A percentile compares a stretch with the other conserved stretches of the same genome.
phyloP scores from a whole-genome alignment of 2,888 invertebrate species.

The Epinotia brunnichana region DNA sequence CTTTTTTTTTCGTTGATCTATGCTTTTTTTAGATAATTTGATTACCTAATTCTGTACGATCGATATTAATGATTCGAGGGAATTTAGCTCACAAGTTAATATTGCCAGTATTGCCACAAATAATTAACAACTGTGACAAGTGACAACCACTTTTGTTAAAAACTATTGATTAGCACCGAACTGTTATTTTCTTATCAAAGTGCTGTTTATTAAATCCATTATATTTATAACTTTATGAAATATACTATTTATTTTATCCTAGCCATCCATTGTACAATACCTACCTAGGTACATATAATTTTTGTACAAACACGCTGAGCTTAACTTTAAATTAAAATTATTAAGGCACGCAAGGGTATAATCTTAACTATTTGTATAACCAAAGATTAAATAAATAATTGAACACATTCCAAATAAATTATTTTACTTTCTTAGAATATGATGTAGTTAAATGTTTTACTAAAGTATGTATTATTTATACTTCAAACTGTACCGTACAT shows the following conservation, averaged over 20 bases:
- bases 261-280: not conserved
- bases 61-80: no score
- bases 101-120: no score
- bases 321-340: slow-evolving; percentile 18
- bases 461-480: not conserved
- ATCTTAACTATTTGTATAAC: slow-evolving; percentile 47
- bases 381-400: slow-evolving; percentile 47
- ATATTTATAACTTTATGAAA: no score
- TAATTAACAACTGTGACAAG: no score
- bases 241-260: no score
- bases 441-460: not conserved
- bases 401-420: slow-evolving; percentile 33
- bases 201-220: no score
- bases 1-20: no score
- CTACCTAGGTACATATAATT: not conserved
- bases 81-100: no score
- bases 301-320: slow-evolving; percentile 15
- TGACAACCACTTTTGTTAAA: not conserved
- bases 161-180: not conserved
- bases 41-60: no score
- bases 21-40: no score
- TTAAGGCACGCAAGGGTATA: slow-evolving; percentile 11
- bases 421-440: slow-evolving; percentile 10
- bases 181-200: not conserved
- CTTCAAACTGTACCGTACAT: not conserved